These are phyloP conservation scores for Dromococcyx pavoninus DNA, from an alignment of 2,797 vertebrate species.

Conservation along the genomic window DNA sequence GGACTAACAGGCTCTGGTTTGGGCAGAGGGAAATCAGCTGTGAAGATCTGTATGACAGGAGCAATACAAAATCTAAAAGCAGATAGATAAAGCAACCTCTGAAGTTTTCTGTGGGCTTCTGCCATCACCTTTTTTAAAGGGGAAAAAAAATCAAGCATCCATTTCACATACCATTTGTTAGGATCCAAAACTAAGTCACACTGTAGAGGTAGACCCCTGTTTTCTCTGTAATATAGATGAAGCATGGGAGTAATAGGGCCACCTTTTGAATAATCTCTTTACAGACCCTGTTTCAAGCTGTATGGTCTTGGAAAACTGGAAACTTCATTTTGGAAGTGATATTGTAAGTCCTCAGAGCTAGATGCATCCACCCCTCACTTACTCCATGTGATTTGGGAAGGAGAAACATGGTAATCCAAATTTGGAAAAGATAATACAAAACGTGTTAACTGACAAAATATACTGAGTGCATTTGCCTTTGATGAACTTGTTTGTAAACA, in stretches of 20 bases:
- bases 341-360: neutral
- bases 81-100: neutral
- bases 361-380: neutral
- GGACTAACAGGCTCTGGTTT: neutral
- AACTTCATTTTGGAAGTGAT: neutral
- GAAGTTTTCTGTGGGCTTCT: neutral
- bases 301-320: neutral
- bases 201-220: neutral
- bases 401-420: neutral
- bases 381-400: neutral
- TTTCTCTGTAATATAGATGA: neutral
- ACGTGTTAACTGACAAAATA: neutral
- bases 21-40: neutral
- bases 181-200: neutral
- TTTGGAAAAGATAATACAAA: neutral
- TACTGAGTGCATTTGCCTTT: neutral
- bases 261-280: neutral
- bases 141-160: neutral
- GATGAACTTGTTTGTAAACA: neutral
- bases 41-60: neutral
- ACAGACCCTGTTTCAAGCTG: neutral
- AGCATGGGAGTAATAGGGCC: neutral
- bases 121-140: neutral
- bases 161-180: neutral
- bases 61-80: neutral